Evolutionary conservation across 2,888 invertebrate species (phyloP).

Genomic region (Sinhomidia bicolor): DNA sequence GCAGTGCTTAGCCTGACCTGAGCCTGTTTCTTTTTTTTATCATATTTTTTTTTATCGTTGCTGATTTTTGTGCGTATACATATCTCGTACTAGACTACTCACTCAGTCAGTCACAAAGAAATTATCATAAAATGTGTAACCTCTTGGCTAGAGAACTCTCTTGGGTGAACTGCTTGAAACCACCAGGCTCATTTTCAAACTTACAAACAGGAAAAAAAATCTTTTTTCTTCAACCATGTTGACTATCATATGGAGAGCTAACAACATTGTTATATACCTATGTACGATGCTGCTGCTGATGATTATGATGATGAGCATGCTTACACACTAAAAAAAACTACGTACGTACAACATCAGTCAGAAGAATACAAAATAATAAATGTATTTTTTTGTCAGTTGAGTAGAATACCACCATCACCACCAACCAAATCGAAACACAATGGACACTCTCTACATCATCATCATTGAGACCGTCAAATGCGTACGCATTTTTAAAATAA

Average conservation of each 20-base stretch:
- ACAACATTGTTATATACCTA: neutral
- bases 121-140: conserved; percentile 50
- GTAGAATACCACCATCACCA: conserved; percentile 16
- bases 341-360: neutral
- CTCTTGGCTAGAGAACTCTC: conserved; percentile 2
- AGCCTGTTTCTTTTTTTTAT: neutral
- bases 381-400: conserved; percentile 23
- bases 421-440: conserved; percentile 44
- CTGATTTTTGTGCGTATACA: conserved; percentile 55
- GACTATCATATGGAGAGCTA: conserved; percentile 18
- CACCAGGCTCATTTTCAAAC: conserved; percentile 38
- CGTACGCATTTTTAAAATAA: conserved; percentile 56
- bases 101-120: neutral
- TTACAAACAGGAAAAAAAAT: neutral
- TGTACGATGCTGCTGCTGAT: neutral
- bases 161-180: conserved; percentile 45
- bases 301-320: conserved; percentile 21
- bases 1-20: no score
- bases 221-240: conserved; percentile 33
- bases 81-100: neutral
- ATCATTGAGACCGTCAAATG: conserved; percentile 39
- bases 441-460: conserved; percentile 40
- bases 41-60: neutral
- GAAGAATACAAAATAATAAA: neutral
- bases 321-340: neutral